Conservation (phyloP, 2,797 vertebrate genomes). For the Emys orbicularis region DNA sequence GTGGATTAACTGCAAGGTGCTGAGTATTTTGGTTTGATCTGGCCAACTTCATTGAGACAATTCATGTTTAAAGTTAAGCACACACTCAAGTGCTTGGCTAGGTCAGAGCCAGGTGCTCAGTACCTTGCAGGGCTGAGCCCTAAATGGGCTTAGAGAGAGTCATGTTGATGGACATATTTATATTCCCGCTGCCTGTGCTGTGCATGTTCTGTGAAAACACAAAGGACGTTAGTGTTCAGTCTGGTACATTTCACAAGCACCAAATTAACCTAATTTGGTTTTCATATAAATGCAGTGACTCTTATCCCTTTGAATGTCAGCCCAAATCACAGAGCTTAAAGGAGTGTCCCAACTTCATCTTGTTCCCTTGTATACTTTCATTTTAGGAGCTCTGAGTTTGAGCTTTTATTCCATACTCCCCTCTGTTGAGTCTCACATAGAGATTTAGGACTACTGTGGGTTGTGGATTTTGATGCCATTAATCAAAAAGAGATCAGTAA, state of each 20-base stretch:
- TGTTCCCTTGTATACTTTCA: conserved; percentile 58
- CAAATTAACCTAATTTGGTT: conserved; percentile 62
- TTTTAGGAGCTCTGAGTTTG: conserved; percentile 32
- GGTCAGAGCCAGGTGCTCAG: background rate
- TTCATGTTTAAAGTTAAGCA: background rate
- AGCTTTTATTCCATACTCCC: background rate
- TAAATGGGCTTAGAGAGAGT: background rate
- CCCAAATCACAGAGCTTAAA: conserved; percentile 34
- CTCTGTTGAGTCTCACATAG: fast-evolving
- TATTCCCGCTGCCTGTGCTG: background rate
- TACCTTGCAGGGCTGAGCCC: background rate
- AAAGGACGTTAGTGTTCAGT: conserved; percentile 4
- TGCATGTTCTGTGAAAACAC: background rate
- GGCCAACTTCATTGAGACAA: background rate
- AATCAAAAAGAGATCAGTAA: background rate
- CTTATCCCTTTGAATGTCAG: background rate
- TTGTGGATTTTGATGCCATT: background rate
- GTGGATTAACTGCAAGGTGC: background rate
- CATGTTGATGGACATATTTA: background rate
- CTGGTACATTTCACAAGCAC: conserved; percentile 13
- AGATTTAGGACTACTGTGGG: background rate
- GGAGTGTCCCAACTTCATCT: conserved; percentile 56
- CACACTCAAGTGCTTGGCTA: background rate
- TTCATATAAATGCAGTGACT: conserved; percentile 51
- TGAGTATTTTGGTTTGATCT: background rate